Base-by-base conservation (phyloP, 2,888 invertebrate species). In the Drosophila stalkeri region DNA sequence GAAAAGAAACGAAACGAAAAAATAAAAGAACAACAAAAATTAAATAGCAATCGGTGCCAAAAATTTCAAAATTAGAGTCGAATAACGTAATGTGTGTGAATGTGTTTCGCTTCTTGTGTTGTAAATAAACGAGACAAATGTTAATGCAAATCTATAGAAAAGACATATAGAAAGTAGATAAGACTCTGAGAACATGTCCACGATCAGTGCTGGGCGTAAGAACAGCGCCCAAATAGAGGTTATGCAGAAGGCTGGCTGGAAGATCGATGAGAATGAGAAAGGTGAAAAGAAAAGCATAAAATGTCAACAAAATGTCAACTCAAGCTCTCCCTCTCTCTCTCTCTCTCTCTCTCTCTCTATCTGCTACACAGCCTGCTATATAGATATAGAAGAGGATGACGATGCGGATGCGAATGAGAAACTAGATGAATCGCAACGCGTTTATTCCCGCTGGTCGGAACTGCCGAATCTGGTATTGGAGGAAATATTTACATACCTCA, bases 401-500 rank as follows among this genome's bases (percentile, higher is more conserved):
- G 82, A 82, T 2, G 81, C 82, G 1, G 93, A 93, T 11, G 91
- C 93, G 0, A 64, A 81, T 81, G 43, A 74, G 1, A 55, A 60
- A 5, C 27, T 54, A 3, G 91, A 93, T 12, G 92, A 93, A n/a
- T 81, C 87, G 4, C 86, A 92, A 37, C 93, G 93, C 64, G 92
- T 93, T 35, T 91, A 90, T 56, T 95, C 95, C 31, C 85, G 92
- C 54, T 97, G 96, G 97, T 94, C 94, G 68, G 92, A 94, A 69
- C 92, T 97, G 16, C 97, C 97, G 0, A 96, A 96, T 85, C 93
- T 97, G 31, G 89, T 97, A 3, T 92, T 97, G 46, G 97, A 97
- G 91, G 94, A 95, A 87, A 94, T 97, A 64, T 97, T 96, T 90
- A 93, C 95, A 0, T 94, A 96, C 85, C 93, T 97, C 49, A 94